Base-by-base conservation (phyloP, 2,797 vertebrate genomes). In the Leptoclinus maculatus region DNA sequence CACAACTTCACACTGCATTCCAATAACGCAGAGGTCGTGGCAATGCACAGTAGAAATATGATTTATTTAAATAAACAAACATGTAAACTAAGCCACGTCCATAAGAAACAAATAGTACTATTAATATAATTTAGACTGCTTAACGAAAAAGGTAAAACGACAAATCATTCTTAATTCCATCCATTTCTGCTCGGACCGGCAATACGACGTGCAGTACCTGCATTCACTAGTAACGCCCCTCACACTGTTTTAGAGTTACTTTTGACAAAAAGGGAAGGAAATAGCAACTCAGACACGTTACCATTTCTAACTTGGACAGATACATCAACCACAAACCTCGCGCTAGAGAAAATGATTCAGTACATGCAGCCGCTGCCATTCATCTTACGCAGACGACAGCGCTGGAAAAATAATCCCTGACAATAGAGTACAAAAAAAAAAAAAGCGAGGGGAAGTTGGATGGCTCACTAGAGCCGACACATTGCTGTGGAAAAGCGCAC, bases 361-460 rank as follows among this genome's bases (percentile, higher is more conserved):
- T 74, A 43, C 29, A 58, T 67, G 66, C 60, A 79, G 66, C 64
- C 0, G 7, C 70, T 66, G 74, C 64, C 83, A 80, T 91, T 83
- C 65, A 78, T 88, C 78, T 79, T 75, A 32, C 0, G 2, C 41
- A 19, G 23, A 75, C 47, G 47, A 59, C 74, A 71, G 63, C 2
- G 13, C 13, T 47, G 60, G 59, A 71, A 85, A 83, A 89, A 87
- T 54, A 80, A 84, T 89, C 72, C 73, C 68, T 75, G 70, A 82
- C 70, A 72, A 79, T 10, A 32, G 68, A 53, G 66, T 29, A 38
- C n/a, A n/a, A 68, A 54, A 12, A 38, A 12, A 32, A 68, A 25
- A 13, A 75, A 77, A 25, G 19, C n/a, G 29, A 27, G 21, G 38
- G 41, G 72, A 77, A 59, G 59, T 74, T 79, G 39, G 58, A 78